phyloP scores from a whole-genome alignment of 1,140 invertebrate species.

The Globodera ellingtonae region DNA sequence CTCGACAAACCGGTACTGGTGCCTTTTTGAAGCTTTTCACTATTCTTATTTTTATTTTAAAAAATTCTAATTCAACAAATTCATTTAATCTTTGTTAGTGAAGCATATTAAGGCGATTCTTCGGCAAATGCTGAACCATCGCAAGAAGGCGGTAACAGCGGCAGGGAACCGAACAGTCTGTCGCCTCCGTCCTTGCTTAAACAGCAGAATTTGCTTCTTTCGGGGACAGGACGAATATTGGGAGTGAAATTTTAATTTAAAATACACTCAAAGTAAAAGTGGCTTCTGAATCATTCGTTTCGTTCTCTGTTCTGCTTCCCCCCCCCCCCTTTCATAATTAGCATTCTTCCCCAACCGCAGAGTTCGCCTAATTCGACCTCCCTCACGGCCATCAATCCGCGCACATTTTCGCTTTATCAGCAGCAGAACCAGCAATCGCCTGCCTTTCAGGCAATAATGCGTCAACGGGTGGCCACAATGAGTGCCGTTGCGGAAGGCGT shows the following conservation, averaged over 20 bases:
- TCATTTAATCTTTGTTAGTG: too few species aligned
- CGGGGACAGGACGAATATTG: background rate
- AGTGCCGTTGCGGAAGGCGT: background rate
- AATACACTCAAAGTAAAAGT: too few species aligned
- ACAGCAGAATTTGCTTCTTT: background rate
- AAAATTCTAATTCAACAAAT: too few species aligned
- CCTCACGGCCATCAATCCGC: background rate
- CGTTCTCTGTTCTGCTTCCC: too few species aligned
- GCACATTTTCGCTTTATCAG: conserved; percentile 13
- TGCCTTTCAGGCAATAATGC: background rate
- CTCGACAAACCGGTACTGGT: background rate
- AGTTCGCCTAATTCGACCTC: conserved; percentile 20
- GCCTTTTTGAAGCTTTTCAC: too few species aligned
- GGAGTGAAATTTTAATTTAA: background rate
- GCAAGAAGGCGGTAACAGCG: background rate
- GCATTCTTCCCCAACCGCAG: background rate
- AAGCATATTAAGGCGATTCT: background rate
- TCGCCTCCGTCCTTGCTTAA: background rate
- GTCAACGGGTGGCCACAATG: background rate
- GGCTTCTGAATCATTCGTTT: too few species aligned
- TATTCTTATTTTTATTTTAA: too few species aligned
- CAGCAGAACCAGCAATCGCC: background rate
- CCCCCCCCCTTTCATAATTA: too few species aligned
- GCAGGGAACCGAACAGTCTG: background rate
- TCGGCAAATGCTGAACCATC: background rate